Conservation (phyloP, 2,113 vertebrate genomes). For the Paratilapia polleni region DNA sequence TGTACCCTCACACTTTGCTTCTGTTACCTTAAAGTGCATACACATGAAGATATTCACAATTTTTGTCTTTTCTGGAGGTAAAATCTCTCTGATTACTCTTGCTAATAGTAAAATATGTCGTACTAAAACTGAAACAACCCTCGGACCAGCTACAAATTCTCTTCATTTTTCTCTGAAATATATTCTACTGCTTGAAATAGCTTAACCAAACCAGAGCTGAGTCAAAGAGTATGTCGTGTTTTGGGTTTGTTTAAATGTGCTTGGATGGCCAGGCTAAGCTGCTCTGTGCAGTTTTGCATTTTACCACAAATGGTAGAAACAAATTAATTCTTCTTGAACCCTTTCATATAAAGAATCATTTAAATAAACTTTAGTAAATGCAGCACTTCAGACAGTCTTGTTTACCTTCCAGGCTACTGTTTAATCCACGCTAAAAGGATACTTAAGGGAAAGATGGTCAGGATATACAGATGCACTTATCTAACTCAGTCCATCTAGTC, state of each 20-base stretch:
- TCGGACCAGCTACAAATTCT: neutral
- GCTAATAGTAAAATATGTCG: neutral
- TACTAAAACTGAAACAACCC: neutral
- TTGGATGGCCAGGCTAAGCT: neutral
- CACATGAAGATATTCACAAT: neutral
- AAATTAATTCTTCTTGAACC: neutral
- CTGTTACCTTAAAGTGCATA: neutral
- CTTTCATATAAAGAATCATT: neutral
- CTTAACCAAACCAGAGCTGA: slow-evolving; percentile 33
- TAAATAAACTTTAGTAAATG: neutral
- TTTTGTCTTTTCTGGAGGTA: neutral
- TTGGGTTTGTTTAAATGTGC: neutral
- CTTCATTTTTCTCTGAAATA: neutral
- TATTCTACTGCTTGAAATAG: slow-evolving; percentile 28
- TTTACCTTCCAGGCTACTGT: neutral
- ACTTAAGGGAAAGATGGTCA: neutral
- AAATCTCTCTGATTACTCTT: neutral
- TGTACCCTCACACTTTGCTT: neutral
- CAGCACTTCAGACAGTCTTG: neutral
- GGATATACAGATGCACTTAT: neutral
- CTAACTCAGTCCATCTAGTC: neutral
- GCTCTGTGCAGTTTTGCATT: neutral
- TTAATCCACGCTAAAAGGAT: neutral
- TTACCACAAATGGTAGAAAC: neutral
- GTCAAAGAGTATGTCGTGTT: slow-evolving; percentile 6